Base-by-base conservation (phyloP, 1,140 invertebrate genomes). In the Caerostris extrusa region DNA sequence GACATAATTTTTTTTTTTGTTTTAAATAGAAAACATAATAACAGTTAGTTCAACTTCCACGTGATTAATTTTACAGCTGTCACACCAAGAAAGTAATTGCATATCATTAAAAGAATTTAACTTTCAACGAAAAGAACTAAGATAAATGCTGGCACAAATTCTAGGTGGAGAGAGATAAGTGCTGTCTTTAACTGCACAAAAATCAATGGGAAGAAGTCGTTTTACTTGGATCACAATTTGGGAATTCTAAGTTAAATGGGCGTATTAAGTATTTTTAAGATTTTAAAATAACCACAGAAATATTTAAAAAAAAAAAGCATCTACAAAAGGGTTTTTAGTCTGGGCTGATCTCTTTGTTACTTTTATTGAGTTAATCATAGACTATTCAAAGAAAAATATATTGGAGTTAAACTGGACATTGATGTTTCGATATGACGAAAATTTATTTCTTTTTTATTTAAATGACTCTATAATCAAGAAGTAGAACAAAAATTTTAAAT, bases 41-140 rank as follows among this genome's bases (percentile, higher is more conserved):
- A 90, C 88, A 69, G 64, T 69, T 90, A 90, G 64, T 90, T 90
- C 67, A 58, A 19, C 50, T 71, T 90, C 34, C 88, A 50, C 8
- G 14, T 90, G 64, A 90, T 90, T 90, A 90, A 90, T 90, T 90
- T 90, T 90, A 57, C 88, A 90, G 69, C 88, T 90, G 88, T 90
- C 88, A 90, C 64, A 56, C 12, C 57, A 55, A 3, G 8, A 8
- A 90, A 90, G 88, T 90, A 90, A 71, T 90, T 90, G 55, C 88
- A 90, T 90, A 90, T 90, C 61, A 71, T 90, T 57, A 90, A 90
- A 90, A 77, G 64, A 90, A 71, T 90, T 56, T 56, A 77, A 71
- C 88, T 90, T 90, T 56, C 17, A 71, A 10, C 34, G 8, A 58
- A 77, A 56, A 90, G 55, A 77, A 77, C 7, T 50, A 12, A 64